A percentile compares a stretch with the other conserved stretches of the same genome.
Evolutionary conservation across 2,113 vertebrate genomes (phyloP).

Genomic region (Oncorhynchus masou): DNA sequence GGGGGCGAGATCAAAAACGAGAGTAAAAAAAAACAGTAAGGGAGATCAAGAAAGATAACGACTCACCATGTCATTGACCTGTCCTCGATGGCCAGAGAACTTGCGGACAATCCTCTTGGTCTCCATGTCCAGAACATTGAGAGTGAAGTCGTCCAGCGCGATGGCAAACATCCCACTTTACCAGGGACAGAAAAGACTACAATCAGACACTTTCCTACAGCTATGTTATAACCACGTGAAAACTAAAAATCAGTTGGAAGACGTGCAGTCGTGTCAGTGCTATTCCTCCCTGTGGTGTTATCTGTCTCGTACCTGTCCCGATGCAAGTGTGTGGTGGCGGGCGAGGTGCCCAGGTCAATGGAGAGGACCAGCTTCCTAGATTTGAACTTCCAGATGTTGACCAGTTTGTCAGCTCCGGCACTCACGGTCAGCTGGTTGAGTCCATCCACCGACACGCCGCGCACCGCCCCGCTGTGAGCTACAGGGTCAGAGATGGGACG

Average conservation of each 20-base stretch:
- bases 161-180: conserved; percentile 89
- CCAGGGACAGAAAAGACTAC: background rate
- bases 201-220: background rate
- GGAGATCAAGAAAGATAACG: background rate
- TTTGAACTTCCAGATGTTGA: conserved; percentile 96
- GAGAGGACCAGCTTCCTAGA: conserved; percentile 76
- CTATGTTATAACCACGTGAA: background rate
- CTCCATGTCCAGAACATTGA: conserved; percentile 85
- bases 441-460: conserved; percentile 85
- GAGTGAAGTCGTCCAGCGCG: conserved; percentile 86
- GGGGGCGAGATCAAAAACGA: background rate
- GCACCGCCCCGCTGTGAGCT: conserved; percentile 86
- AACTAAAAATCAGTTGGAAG: no score
- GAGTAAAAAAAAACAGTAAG: background rate
- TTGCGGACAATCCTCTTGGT: conserved; percentile 85
- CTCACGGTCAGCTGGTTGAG: conserved; percentile 88
- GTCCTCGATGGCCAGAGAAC: conserved; percentile 86
- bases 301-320: conserved; percentile 84
- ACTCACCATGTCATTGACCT: conserved; percentile 90
- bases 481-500: conserved; percentile 16
- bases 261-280: background rate
- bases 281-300: background rate
- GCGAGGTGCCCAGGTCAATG: conserved; percentile 70
- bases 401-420: conserved; percentile 81
- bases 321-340: conserved; percentile 81